Conservation (phyloP, 2,797 vertebrate genomes). For the Cossypha dichroa region DNA sequence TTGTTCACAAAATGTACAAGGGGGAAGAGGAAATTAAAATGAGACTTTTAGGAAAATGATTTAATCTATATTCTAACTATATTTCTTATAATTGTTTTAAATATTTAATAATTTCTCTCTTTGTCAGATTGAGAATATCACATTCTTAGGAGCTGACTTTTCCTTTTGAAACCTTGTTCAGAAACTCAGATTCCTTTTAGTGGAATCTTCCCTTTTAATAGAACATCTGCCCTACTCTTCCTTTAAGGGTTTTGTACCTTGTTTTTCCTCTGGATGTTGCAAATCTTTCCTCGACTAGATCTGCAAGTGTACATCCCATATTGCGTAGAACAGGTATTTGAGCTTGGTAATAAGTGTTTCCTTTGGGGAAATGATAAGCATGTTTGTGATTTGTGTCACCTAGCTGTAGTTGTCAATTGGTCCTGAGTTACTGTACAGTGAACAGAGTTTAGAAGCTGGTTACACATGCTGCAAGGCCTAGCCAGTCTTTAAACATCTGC, state of each 20-base stretch:
- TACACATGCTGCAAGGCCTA: neutral
- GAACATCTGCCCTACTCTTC: accelerated
- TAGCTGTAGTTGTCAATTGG: neutral
- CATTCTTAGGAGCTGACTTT: neutral
- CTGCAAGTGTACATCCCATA: neutral
- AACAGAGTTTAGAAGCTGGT: neutral
- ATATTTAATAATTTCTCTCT: neutral
- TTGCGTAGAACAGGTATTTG: neutral
- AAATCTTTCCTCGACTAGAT: neutral
- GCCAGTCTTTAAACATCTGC: neutral
- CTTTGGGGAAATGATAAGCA: neutral
- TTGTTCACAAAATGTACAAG: neutral
- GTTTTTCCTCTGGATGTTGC: neutral
- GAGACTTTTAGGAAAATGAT: neutral
- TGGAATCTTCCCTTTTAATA: neutral
- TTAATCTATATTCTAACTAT: neutral
- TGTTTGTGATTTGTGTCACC: neutral
- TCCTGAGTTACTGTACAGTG: neutral
- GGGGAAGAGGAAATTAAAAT: neutral
- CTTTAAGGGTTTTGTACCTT: neutral
- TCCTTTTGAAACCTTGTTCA: neutral
- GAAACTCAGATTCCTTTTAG: neutral
- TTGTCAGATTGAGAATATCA: neutral
- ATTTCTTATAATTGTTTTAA: neutral
- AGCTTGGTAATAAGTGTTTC: neutral